Evolutionary conservation across 2,888 invertebrate genomes (phyloP).

Genomic region (Leptinotarsa tumamoca): DNA sequence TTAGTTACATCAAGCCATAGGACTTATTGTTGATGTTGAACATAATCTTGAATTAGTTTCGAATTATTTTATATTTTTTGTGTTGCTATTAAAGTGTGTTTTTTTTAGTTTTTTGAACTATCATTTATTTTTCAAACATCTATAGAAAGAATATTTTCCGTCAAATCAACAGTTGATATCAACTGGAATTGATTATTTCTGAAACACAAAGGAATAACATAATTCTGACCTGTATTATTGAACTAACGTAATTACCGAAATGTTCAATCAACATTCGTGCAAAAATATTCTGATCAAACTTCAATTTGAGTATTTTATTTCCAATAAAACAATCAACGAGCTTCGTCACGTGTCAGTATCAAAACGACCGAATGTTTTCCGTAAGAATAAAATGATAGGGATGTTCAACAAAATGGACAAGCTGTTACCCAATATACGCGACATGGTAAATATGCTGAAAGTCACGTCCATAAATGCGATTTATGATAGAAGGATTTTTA

Average conservation of each 20-base stretch:
- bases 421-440: slow-evolving; percentile 8
- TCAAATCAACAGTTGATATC: too few species aligned
- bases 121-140: too few species aligned
- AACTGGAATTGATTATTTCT: too few species aligned
- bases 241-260: background rate
- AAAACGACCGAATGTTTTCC: background rate
- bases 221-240: too few species aligned
- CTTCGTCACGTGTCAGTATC: background rate
- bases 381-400: slow-evolving; percentile 1
- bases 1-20: too few species aligned
- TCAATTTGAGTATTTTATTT: background rate
- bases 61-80: too few species aligned
- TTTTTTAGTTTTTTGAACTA: too few species aligned
- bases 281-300: background rate
- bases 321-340: background rate
- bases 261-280: background rate
- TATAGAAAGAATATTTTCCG: too few species aligned
- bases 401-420: background rate
- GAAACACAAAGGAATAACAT: too few species aligned
- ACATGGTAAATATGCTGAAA: background rate
- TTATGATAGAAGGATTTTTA: background rate
- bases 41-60: too few species aligned
- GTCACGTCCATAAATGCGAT: slow-evolving; percentile 11
- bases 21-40: too few species aligned
- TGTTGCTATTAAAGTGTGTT: too few species aligned